A percentile compares a stretch with the other conserved stretches of the same genome.
These are phyloP conservation scores for Cryptocephalus primarius DNA, from an alignment of 2,888 invertebrate species.

Conservation along the genomic window DNA sequence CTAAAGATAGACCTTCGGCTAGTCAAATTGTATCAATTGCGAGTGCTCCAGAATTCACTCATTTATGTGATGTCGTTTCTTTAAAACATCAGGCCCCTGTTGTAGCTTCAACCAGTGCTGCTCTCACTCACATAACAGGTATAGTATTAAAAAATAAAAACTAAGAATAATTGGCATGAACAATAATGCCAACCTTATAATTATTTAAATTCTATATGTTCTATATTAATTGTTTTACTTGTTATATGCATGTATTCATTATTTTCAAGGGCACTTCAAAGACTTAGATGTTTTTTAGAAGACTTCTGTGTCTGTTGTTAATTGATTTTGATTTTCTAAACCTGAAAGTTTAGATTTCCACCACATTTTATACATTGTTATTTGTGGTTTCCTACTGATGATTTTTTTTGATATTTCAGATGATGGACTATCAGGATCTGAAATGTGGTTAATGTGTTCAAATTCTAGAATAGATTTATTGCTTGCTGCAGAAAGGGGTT, in stretches of 20 bases:
- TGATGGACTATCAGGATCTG: slow-evolving; percentile 47
- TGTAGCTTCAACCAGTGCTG: slow-evolving; percentile 48
- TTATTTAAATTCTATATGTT: neutral
- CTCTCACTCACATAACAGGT: slow-evolving; percentile 41
- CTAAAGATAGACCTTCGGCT: slow-evolving; percentile 81
- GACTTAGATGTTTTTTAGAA: too few species aligned
- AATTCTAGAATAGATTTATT: slow-evolving; percentile 56
- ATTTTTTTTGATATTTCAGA: slow-evolving; percentile 29
- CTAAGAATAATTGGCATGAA: neutral
- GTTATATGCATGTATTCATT: too few species aligned
- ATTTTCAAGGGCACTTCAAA: too few species aligned
- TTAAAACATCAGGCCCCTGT: slow-evolving; percentile 58
- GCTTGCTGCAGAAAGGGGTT: slow-evolving; percentile 41
- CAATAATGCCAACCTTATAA: neutral
- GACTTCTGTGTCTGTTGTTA: too few species aligned
- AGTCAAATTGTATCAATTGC: slow-evolving; percentile 89
- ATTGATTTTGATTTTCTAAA: too few species aligned
- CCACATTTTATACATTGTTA: too few species aligned
- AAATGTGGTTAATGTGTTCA: slow-evolving; percentile 65
- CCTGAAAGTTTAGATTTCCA: too few species aligned
- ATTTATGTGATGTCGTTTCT: slow-evolving; percentile 67
- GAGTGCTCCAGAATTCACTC: slow-evolving; percentile 87
- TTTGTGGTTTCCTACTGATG: too few species aligned
- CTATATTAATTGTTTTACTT: too few species aligned
- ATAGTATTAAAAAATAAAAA: slow-evolving; percentile 2